These are phyloP conservation scores for Paratilapia polleni DNA, from an alignment of 2,113 vertebrate species.

Conservation along the genomic window DNA sequence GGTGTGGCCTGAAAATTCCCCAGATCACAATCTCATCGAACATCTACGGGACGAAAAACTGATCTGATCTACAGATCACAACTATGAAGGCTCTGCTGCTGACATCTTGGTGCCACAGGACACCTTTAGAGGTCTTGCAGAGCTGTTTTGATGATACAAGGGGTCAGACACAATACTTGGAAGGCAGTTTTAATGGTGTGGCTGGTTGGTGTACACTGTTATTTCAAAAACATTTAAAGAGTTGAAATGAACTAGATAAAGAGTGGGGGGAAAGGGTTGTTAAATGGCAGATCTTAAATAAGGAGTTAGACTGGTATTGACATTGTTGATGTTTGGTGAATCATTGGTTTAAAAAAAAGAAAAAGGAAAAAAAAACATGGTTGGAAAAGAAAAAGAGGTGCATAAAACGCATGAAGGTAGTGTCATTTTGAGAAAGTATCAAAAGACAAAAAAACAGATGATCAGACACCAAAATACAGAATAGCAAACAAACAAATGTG, in stretches of 20 bases:
- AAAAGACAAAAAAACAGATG: slow-evolving; percentile 20
- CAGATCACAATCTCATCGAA: not conserved
- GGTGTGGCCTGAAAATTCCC: not conserved
- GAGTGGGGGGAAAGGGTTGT: slow-evolving; percentile 29
- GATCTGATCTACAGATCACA: not conserved
- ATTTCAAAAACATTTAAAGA: slow-evolving; percentile 62
- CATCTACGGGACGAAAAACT: not conserved
- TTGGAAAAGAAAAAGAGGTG: slow-evolving; percentile 15
- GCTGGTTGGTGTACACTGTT: slow-evolving; percentile 26
- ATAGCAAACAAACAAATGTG: not conserved
- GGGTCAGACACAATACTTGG: not conserved
- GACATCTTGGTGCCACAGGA: not conserved
- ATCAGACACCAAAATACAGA: slow-evolving; percentile 19
- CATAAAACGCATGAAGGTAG: slow-evolving; percentile 6
- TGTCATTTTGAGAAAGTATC: slow-evolving; percentile 34
- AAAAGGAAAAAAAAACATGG: slow-evolving; percentile 38
- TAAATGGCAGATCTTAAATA: slow-evolving; percentile 39
- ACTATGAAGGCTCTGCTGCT: not conserved
- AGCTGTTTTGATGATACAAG: not conserved
- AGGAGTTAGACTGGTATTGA: slow-evolving; percentile 43
- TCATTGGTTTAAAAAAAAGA: slow-evolving; percentile 53
- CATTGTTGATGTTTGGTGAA: slow-evolving; percentile 49
- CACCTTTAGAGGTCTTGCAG: not conserved
- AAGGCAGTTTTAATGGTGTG: not conserved
- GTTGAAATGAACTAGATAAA: slow-evolving; percentile 47